Conservation (phyloP, 2,888 invertebrate genomes). For the Busseola fusca region DNA sequence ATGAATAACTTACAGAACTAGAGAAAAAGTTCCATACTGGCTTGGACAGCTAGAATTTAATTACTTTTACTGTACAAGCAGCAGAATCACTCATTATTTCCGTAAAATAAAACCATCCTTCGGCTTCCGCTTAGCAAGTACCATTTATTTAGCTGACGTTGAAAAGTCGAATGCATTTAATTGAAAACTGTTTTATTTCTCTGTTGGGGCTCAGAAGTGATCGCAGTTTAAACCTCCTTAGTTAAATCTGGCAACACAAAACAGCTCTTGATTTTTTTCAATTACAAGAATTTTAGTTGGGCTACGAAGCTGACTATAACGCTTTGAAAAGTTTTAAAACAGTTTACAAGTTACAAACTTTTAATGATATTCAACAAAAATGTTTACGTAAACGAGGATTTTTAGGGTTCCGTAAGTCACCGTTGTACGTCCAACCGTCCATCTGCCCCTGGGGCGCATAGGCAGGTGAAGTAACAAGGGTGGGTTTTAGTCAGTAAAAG, state of each 20-base stretch:
- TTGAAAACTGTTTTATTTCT: conserved; percentile 69
- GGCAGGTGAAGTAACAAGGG: too few relatives aligned
- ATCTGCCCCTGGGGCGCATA: too few relatives aligned
- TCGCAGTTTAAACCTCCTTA: conserved; percentile 57
- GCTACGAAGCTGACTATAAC: conserved; percentile 1
- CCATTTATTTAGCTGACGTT: conserved; percentile 68
- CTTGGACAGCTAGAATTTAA: conserved; percentile 39
- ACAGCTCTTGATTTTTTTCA: conserved; percentile 30
- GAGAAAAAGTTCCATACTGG: background rate
- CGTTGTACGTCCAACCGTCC: background rate
- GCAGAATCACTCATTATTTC: conserved; percentile 56
- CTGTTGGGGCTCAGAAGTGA: conserved; percentile 64
- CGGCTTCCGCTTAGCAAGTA: conserved; percentile 56
- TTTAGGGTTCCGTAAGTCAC: background rate
- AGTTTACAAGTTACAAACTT: conserved; percentile 49
- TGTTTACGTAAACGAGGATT: conserved; percentile 1
- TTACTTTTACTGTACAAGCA: conserved; percentile 39
- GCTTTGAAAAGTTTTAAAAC: conserved; percentile 39
- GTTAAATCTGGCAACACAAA: conserved; percentile 35
- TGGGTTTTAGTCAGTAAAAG: too few relatives aligned
- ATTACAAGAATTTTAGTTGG: conserved; percentile 22
- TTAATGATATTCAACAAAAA: conserved; percentile 53
- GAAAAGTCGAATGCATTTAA: conserved; percentile 68
- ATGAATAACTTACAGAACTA: background rate
- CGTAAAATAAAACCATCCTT: conserved; percentile 59